Base-by-base conservation (phyloP, 2,888 invertebrate genomes). In the Tinea trinotella region DNA sequence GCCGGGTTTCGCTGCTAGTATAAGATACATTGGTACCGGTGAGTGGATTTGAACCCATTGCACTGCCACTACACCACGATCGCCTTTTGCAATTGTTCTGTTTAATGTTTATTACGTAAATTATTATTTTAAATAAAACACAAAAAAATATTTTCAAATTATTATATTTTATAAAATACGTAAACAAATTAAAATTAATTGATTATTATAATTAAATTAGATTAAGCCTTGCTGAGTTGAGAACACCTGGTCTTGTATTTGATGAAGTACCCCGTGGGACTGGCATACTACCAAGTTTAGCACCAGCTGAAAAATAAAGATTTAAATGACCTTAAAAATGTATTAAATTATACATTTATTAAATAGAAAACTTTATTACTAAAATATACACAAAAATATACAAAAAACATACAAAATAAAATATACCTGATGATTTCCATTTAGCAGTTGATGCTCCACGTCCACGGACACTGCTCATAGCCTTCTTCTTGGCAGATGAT, bases 211-310 rank as follows among this genome's bases (percentile, higher is more conserved):
- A 18, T n/a, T 44, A 44, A 15, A 13, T 36, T 10, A 76, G 64
- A 57, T 71, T 76, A 6, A 76, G 71, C 17, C 64, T 67, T 24
- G 71, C 68, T 0, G 69, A 59, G 24, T 70, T 73, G 64, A 70
- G 72, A 20, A 79, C 76, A 0, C 79, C 82, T 3, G 82, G 82
- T 0, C 82, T 59, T 0, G 76, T 68, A 68, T 68, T 70, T 53
- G 67, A 57, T 0, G 60, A 64, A 2, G 58, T 57, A 12, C 64
- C 56, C 53, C 74, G 68, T 1, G 82, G 82, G 0, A 79, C 58
- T 18, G 82, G 82, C 82, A 83, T 82, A 56, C 72, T 76, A 61
- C 82, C 82, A 34, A 80, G 60, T 24, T 62, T 65, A 56, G 24
- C 60, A 50, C 63, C 68, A 10, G 61, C 61, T 57, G 63, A n/a